These are phyloP conservation scores for Megaceryle maxima DNA, from an alignment of 2,113 vertebrate species.

Conservation along the genomic window DNA sequence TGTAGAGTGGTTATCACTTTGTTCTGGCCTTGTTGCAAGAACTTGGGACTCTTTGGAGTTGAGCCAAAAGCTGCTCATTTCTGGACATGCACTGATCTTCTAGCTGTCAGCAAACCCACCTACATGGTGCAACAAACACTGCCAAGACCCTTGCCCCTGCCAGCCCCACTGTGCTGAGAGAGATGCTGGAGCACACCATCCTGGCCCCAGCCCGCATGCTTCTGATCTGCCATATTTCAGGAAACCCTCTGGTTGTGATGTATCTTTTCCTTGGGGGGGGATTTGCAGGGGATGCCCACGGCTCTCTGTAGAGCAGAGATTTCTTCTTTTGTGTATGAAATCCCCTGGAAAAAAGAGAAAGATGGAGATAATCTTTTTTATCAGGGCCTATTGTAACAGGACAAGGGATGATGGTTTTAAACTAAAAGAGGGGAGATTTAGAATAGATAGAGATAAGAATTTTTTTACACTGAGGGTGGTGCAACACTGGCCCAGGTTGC, in stretches of 20 bases:
- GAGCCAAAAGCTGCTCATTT: not conserved
- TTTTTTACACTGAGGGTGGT: not conserved
- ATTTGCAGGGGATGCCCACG: not conserved
- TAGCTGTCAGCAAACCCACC: not conserved
- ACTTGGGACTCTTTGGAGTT: not conserved
- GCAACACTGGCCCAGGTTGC: not conserved
- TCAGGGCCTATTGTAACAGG: not conserved
- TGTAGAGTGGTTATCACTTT: fast-evolving
- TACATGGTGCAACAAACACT: not conserved
- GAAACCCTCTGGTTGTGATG: fast-evolving
- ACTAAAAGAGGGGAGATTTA: not conserved
- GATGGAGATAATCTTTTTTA: not conserved
- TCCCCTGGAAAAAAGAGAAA: not conserved
- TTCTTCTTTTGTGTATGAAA: fast-evolving
- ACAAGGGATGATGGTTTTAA: not conserved
- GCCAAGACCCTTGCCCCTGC: not conserved
- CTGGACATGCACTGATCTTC: not conserved
- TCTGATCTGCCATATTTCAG: fast-evolving
- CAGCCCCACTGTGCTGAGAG: not conserved
- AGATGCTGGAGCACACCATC: not conserved
- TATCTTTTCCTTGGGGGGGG: not conserved
- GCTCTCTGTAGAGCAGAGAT: not conserved
- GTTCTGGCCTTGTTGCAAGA: not conserved
- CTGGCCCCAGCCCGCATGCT: not conserved
- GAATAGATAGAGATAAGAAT: not conserved